Evolutionary conservation across 2,113 vertebrate genomes (phyloP), one percentile per base, ranked within the genome.

Genomic region (Formicarius rufipectus): DNA sequence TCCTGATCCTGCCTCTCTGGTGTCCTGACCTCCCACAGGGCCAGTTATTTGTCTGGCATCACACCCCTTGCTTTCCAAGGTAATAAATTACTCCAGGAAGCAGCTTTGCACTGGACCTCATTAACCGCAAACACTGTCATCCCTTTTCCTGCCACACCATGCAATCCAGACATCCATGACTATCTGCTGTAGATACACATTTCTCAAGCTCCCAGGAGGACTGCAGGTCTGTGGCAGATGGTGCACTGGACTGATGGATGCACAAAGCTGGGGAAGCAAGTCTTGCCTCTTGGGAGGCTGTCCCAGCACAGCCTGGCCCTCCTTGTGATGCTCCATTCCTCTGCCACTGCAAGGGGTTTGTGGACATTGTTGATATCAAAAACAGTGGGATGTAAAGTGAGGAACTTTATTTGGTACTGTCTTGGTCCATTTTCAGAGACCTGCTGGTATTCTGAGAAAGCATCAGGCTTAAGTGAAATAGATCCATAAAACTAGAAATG

Each of bases 21-120:
- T 85, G 69, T 82, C 39, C 42, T 79, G 55, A 64, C 31, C 39
- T 89, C 76, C 80, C 9, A 0, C 0, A 1, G 68, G 84, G 42
- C 63, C 64, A 74, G 76, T 94, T 90, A 92, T 80, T 95, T 86
- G 79, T 83, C 82, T 92, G 71, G 82, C 82, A 93, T 92, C 82
- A 85, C 40, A 68, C 10, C 72, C 72, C 67, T 39, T 79, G 75
- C 75, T 82, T 93, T 80, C 64, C 68, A 92, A 92, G 49, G 62
- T 63, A 94, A 89, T 82, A 92, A 95, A 95, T 95, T 67, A 91
- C 69, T 72, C 64, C 0, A 1, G 77, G 69, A 75, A 75, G 69
- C 87, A 84, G 80, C 86, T 93, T 95, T 84, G 72, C 59, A 45
- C 45, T 35, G 79, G 74, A 71, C 91, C 87, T 95, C 84, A 72